Evolutionary conservation across 2,888 invertebrate species (phyloP), one percentile per base, ranked within the genome.

Genomic region (Gymnosoma rotundatum): DNA sequence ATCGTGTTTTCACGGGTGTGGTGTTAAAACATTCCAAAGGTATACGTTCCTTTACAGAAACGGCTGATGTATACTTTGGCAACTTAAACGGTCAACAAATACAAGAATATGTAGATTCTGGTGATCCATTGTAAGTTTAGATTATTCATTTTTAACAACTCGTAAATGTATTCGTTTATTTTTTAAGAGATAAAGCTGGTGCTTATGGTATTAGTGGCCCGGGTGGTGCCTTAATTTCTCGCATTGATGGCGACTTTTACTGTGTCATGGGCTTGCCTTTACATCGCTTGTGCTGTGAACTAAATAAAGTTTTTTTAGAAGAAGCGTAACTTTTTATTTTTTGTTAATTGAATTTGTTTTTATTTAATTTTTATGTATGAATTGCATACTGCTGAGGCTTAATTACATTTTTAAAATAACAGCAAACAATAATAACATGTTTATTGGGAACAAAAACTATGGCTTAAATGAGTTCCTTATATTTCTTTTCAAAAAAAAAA

Each of bases 231-330:
- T 93, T 98, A 70, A 94, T 98, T 56, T 94, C 96, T 89, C 94
- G 94, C 87, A 95, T 98, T 56, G 94, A 95, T 48, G 98, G 96
- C 1, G 98, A 98, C 89, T 97, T 95, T 92, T 97, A 95, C 92
- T 97, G 97, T 80, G 97, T 98, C 0, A 95, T 98, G 89, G 98
- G 98, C 0, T 93, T 98, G 86, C 98, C 98, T 0, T 89, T 98
- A 3, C 95, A 95, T 89, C 91, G 93, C 63, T 90, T 94, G 0
- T 93, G 93, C 73, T 90, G 92, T n/a, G 93, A 93, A 56, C 88
- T 95, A 0, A 94, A 93, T 86, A 91, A 93, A 58, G 90, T 94
- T 87, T 93, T 92, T 86, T 45, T 76, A 16, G 81, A 84, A 10
- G 48, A 72, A 8, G 48, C 9, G 18, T 83, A 78, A 60, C 16